phyloP scores from a whole-genome alignment of 1,140 invertebrate genomes.

The Campodea augens region DNA sequence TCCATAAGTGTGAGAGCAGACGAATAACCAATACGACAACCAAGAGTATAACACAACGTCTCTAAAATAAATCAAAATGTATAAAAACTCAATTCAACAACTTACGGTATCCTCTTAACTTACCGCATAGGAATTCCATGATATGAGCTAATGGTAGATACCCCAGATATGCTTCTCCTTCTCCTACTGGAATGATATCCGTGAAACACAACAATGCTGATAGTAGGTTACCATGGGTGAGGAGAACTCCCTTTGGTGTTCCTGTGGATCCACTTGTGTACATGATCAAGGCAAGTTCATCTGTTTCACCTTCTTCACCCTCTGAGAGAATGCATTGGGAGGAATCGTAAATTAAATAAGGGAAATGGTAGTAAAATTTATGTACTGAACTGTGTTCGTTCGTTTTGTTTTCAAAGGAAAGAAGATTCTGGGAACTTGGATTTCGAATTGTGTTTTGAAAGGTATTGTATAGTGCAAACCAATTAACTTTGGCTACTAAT shows the following conservation, averaged over 20 bases:
- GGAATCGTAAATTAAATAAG: background rate
- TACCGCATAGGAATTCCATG: constrained; percentile 70
- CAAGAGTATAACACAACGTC: constrained; percentile 35
- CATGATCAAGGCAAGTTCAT: constrained; percentile 85
- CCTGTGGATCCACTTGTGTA: constrained; percentile 91
- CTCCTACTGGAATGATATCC: constrained; percentile 47
- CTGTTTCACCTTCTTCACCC: constrained; percentile 34
- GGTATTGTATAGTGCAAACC: too few species aligned
- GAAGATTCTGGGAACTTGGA: too few species aligned
- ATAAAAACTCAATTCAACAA: too few species aligned
- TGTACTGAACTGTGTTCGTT: too few species aligned
- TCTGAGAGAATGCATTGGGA: constrained; percentile 17
- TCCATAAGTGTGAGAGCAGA: constrained; percentile 89
- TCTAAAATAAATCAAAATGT: constrained; percentile 22
- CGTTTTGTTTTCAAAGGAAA: too few species aligned
- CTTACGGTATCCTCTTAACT: background rate
- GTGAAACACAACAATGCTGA: constrained; percentile 71
- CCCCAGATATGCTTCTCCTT: constrained; percentile 69
- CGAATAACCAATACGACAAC: constrained; percentile 90
- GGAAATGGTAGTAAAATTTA: background rate
- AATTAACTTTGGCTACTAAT: too few species aligned
- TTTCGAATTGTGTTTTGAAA: too few species aligned
- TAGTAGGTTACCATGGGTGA: constrained; percentile 83
- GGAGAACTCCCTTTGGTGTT: constrained; percentile 63
- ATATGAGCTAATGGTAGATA: constrained; percentile 96